Base-by-base conservation (phyloP, 2,113 vertebrate genomes). In the Zosterops borbonicus region DNA sequence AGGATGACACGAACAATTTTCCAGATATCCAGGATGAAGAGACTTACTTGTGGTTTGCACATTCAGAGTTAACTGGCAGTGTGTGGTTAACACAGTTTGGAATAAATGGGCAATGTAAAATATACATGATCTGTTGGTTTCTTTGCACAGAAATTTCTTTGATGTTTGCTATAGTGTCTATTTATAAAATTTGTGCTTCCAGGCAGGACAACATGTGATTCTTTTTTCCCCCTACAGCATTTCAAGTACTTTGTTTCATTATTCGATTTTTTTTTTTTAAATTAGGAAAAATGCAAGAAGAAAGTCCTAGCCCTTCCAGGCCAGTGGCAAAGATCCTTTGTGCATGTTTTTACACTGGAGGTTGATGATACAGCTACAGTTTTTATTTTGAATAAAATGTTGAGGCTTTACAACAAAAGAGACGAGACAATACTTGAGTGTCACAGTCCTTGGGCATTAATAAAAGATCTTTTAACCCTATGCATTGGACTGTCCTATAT, bases 171-270 rank as follows among this genome's bases (percentile, higher is more conserved):
- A 42, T 53, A 90, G 31, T 89, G 83, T 83, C 95, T 97, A 90
- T 96, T 96, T 95, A 95, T 95, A 91, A 91, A 89, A 89, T 73
- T 31, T 77, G 59, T 82, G 90, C 87, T 97, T 83, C 89, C 70
- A 85, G 82, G 88, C 7, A 0, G 96, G 96, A 95, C 88, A 78
- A 55, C 39, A 70, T 63, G 92, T 83, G 92, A 94, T 67, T 79
- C 49, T 65, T 89, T 74, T 60, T 5, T 47, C 53, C 80, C 83
- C 68, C 83, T 55, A 16, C 83, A 97, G 85, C 46, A 82, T 81
- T 90, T 84, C 82, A 94, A 95, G 76, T 83, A 95, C 92, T 96
- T 92, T 81, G 64, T 97, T 97, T 97, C 87, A 87, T 93, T 90
- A 83, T 90, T 77, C 81, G 59, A 78, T 64, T 93, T 70, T 75